Evolutionary conservation across 1,140 invertebrate genomes (phyloP), one percentile per base, ranked within the genome.

Genomic region (Wiebesia pumilae): DNA sequence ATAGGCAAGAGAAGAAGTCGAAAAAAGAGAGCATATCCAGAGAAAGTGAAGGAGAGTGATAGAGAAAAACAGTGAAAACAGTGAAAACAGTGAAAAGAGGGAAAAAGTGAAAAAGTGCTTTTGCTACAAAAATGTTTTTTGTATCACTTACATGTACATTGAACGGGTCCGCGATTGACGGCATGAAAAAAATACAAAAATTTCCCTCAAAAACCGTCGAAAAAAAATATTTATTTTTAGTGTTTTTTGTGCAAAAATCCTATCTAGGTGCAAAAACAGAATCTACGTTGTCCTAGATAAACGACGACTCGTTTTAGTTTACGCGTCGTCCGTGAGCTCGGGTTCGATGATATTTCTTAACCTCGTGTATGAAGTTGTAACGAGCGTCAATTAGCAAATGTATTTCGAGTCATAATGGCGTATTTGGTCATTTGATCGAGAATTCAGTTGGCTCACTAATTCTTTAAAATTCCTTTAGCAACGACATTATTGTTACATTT

Each of bases 131-230:
- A 87, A 87, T 87, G 82, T 24, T 84, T 87, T 73, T 87, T 87
- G 38, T 81, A 54, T 91, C 91, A 94, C 93, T 94, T 94, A 94
- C 93, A 93, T 93, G 91, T 90, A 91, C n/a, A n/a, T 92, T 90
- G 93, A 93, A 91, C 90, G 92, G 92, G 92, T 92, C 92, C 93
- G 89, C 90, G 91, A 88, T 89, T 91, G 92, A 94, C 92, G 93
- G 93, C 93, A 93, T 94, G 93, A 90, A 93, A 94, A 93, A 93
- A 93, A 90, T 90, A 91, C 89, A 93, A 90, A 85, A 87, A 47
- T 35, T 93, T 91, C 90, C 91, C 92, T 93, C 93, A 94, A 94
- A 82, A 93, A 91, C 89, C 88, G 89, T 90, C 82, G 89, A 88
- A 93, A 92, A n/a, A n/a, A 92, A 92, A 89, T 89, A 90, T 88